Percentiles rank a stretch among this genome's conserved stretches.
Conservation (phyloP, 2,113 vertebrate species). For the Nerophis lumbriciformis region DNA sequence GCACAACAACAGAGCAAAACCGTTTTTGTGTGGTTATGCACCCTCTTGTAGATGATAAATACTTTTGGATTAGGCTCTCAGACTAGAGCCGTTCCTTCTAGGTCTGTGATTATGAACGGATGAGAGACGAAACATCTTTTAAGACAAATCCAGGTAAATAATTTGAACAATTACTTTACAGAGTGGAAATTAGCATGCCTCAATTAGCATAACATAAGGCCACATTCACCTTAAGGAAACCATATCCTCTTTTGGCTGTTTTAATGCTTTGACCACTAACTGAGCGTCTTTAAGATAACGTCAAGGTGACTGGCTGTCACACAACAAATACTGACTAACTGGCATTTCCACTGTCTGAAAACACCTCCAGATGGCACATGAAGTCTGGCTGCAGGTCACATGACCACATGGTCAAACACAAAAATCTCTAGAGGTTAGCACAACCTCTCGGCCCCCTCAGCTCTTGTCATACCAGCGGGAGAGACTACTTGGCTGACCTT, state of each 20-base stretch:
- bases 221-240: constrained; percentile 26
- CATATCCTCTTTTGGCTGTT: constrained; percentile 36
- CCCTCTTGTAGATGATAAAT: no score
- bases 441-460: background rate
- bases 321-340: background rate
- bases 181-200: background rate
- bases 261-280: constrained; percentile 6
- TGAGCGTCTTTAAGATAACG: background rate
- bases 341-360: background rate
- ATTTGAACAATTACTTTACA: no score
- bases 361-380: constrained; percentile 15
- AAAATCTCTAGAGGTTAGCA: background rate
- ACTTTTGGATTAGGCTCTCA: no score
- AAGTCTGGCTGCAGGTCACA: background rate
- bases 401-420: constrained; percentile 1
- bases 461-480: constrained; percentile 6
- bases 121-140: no score
- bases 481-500: constrained; percentile 11
- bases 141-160: no score
- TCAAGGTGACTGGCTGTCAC: constrained; percentile 11
- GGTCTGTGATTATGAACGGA: no score
- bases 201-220: constrained; percentile 24
- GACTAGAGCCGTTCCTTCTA: no score
- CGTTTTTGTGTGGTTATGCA: no score
- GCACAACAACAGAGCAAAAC: no score